These are phyloP conservation scores for Melinopterus prodromus DNA, from an alignment of 2,888 invertebrate species.

Conservation along the genomic window DNA sequence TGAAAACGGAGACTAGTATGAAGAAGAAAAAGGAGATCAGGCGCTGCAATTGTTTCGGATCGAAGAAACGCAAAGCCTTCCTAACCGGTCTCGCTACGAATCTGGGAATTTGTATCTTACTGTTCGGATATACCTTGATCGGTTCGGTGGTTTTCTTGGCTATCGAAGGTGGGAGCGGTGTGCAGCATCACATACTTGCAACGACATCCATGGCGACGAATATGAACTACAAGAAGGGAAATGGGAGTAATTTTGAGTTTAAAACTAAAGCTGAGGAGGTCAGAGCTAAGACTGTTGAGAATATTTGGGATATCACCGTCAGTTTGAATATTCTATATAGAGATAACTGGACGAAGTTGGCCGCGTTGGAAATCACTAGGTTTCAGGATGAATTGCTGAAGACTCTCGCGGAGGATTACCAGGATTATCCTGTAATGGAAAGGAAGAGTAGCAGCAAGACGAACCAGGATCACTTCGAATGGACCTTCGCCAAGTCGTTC, in stretches of 20 bases:
- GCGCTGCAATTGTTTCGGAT: conserved; percentile 55
- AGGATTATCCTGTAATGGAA: conserved; percentile 53
- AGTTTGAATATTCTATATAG: conserved; percentile 87
- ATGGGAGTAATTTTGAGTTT: conserved; percentile 32
- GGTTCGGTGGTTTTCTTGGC: conserved; percentile 84
- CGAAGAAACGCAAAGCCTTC: conserved; percentile 63
- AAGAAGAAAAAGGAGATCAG: conserved; percentile 55
- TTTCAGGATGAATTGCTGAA: conserved; percentile 79
- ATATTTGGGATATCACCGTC: conserved; percentile 91
- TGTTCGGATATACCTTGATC: conserved; percentile 81
- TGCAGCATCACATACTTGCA: conserved; percentile 62
- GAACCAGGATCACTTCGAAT: conserved; percentile 69
- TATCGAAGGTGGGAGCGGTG: conserved; percentile 72
- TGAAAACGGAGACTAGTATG: conserved; percentile 59
- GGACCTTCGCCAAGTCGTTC: conserved; percentile 91
- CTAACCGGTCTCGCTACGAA: conserved; percentile 81
- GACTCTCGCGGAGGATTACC: conserved; percentile 76
- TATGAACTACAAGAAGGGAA: conserved; percentile 44
- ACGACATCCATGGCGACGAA: conserved; percentile 60
- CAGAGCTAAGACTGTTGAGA: conserved; percentile 78
- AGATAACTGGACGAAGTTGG: conserved; percentile 88
- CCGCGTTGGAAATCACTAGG: conserved; percentile 78
- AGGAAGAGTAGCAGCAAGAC: conserved; percentile 60
- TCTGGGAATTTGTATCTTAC: conserved; percentile 80
- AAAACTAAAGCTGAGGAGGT: conserved; percentile 65